Evolutionary conservation across 2,113 vertebrate genomes (phyloP).

Genomic region (Brachypteracias leptosomus): DNA sequence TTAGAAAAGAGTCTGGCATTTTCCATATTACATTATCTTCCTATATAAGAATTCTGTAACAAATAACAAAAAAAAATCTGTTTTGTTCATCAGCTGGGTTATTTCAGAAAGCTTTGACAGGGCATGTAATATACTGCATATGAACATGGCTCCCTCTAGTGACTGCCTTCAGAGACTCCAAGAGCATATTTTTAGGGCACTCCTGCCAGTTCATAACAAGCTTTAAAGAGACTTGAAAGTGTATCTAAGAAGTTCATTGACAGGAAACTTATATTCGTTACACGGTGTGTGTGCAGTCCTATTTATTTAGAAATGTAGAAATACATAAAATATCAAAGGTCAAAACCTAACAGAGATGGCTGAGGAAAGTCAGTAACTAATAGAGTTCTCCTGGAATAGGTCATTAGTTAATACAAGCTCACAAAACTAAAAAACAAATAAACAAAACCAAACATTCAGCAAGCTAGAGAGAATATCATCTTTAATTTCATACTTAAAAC

Average conservation of each 20-base stretch:
- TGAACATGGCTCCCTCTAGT: conserved; percentile 28
- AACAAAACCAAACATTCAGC: neutral
- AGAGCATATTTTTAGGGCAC: neutral
- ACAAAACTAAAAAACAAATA: neutral
- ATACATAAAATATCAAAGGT: neutral
- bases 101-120: neutral
- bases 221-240: neutral
- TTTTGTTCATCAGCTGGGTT: neutral
- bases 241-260: neutral
- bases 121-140: neutral
- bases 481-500: neutral
- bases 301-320: neutral
- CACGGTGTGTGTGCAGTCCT: neutral
- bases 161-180: neutral
- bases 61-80: neutral
- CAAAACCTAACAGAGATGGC: neutral
- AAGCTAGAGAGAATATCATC: neutral
- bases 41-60: neutral
- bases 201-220: neutral
- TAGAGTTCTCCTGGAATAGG: neutral
- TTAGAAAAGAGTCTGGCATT: neutral
- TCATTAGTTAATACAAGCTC: neutral
- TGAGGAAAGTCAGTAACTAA: neutral
- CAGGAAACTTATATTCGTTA: neutral
- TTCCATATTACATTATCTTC: neutral